Percentiles rank a stretch among this genome's conserved stretches.
Evolutionary conservation across 2,888 invertebrate species (phyloP).

Genomic region (Eupithecia vulgata): DNA sequence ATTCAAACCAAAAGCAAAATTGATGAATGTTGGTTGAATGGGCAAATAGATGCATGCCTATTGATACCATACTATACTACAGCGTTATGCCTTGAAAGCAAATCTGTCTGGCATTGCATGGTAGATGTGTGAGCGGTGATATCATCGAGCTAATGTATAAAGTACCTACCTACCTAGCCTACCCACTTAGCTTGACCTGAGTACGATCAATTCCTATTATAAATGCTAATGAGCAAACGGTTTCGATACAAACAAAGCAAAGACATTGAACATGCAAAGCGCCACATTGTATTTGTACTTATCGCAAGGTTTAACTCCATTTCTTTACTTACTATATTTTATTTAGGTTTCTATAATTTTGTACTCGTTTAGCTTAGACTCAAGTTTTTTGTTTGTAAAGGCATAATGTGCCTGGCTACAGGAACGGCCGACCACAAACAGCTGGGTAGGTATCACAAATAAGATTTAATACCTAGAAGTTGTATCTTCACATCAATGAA

Average conservation of each 20-base stretch:
- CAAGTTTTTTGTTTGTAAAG: background rate
- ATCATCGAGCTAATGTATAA: constrained; percentile 36
- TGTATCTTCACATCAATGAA: background rate
- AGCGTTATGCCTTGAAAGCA: constrained; percentile 37
- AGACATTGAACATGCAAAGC: constrained; percentile 29
- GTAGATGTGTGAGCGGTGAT: constrained; percentile 35
- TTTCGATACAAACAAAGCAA: constrained; percentile 23
- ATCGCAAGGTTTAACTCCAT: constrained; percentile 28
- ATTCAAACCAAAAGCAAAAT: constrained; percentile 28
- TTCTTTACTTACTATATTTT: constrained; percentile 11
- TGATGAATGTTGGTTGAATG: constrained; percentile 18
- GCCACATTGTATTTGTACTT: constrained; percentile 33
- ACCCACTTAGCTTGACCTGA: constrained; percentile 33
- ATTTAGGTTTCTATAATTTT: background rate
- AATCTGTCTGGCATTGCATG: constrained; percentile 41
- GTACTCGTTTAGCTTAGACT: background rate
- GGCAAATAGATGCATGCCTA: constrained; percentile 27
- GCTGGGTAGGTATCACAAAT: background rate
- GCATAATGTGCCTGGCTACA: background rate
- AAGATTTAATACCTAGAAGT: background rate
- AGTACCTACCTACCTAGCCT: constrained; percentile 12
- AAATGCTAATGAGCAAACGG: constrained; percentile 30
- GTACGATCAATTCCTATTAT: constrained; percentile 36
- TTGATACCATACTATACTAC: constrained; percentile 17
- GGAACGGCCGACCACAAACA: background rate